phyloP scores from a whole-genome alignment of 1,140 invertebrate species.

The Dendrolimus punctatus region DNA sequence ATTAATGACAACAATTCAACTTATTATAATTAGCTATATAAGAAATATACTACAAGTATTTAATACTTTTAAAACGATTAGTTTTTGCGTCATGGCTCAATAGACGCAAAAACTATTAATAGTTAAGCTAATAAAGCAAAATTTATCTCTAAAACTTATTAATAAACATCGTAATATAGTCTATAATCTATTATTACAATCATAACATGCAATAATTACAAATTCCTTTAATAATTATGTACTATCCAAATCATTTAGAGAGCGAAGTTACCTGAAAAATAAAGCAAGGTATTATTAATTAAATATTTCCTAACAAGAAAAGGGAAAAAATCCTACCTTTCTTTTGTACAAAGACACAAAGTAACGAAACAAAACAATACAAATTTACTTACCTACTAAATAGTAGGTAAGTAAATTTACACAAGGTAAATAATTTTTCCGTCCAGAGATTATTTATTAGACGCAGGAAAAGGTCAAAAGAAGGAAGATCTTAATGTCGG shows the following conservation, averaged over 20 bases:
- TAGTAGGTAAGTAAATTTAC: no score
- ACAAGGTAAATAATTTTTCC: no score
- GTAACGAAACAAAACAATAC: no score
- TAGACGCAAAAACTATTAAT: slow-evolving; percentile 39
- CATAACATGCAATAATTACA: background rate
- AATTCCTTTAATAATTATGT: no score
- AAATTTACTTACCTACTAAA: no score
- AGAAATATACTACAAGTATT: slow-evolving; percentile 7
- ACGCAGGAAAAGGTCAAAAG: no score
- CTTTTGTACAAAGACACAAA: no score
- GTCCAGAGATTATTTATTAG: no score
- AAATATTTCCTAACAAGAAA: no score
- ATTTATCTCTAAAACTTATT: background rate
- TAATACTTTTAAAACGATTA: slow-evolving; percentile 21
- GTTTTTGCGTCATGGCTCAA: slow-evolving; percentile 57
- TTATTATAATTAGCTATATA: slow-evolving; percentile 3
- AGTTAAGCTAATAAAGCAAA: slow-evolving; percentile 1
- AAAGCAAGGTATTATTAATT: background rate
- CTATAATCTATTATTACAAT: slow-evolving; percentile 1
- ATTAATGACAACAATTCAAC: slow-evolving; percentile 2
- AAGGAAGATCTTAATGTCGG: no score
- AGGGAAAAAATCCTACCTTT: no score
- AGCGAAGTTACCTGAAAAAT: slow-evolving; percentile 20
- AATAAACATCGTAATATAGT: background rate
- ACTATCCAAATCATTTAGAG: slow-evolving; percentile 9